Conservation (phyloP, 37 sponge, comb jelly and placozoan genomes). For the Chondrilla cf. caribensis region DNA sequence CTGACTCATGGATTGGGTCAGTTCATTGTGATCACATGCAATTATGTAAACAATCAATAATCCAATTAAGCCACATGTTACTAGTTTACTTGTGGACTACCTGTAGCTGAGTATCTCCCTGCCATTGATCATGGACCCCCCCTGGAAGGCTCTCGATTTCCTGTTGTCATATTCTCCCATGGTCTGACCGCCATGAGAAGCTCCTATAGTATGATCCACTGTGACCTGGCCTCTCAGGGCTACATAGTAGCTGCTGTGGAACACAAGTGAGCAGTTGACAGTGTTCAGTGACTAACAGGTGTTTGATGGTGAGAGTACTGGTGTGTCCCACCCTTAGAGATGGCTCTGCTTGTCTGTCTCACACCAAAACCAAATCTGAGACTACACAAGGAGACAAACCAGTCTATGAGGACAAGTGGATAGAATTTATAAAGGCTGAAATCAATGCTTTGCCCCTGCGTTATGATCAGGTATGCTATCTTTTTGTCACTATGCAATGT, state of each 20-base stretch:
- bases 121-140: slow-evolving; percentile 43
- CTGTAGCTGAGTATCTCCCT: too few relatives aligned
- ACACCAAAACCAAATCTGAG: not conserved
- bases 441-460: not conserved
- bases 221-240: slow-evolving; percentile 84
- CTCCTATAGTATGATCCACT: slow-evolving; percentile 37
- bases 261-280: slow-evolving; percentile 67
- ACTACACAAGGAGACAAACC: not conserved
- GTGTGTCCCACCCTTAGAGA: slow-evolving; percentile 57
- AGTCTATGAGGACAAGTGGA: slow-evolving; percentile 10
- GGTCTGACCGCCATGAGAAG: slow-evolving; percentile 62
- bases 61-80: too few relatives aligned
- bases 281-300: too few relatives aligned
- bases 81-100: too few relatives aligned
- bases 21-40: too few relatives aligned
- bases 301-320: too few relatives aligned
- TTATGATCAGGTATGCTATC: slow-evolving; percentile 1
- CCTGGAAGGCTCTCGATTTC: not conserved
- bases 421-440: not conserved
- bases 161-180: slow-evolving; percentile 75
- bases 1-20: too few relatives aligned
- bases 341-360: slow-evolving; percentile 34
- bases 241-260: slow-evolving; percentile 73
- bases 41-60: too few relatives aligned
- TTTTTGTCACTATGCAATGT: too few relatives aligned